A percentile compares a stretch with the other conserved stretches of the same genome.
These are phyloP conservation scores for Pinna nobilis DNA, from an alignment of 1,140 invertebrate genomes.

Conservation along the genomic window DNA sequence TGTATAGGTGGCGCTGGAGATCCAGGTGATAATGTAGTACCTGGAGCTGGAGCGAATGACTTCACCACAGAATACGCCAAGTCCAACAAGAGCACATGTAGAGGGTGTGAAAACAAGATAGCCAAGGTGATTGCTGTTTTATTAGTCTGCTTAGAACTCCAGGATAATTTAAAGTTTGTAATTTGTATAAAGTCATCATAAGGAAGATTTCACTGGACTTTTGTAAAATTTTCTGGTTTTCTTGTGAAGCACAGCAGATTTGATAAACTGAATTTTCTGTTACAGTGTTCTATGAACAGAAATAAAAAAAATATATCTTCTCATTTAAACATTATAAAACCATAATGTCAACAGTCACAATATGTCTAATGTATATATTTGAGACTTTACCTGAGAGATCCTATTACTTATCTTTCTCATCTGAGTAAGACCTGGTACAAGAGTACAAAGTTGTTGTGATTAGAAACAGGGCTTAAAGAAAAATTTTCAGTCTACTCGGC, in stretches of 20 bases:
- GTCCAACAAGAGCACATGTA: constrained; percentile 86
- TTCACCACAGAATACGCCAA: constrained; percentile 93
- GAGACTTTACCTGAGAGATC: too few species aligned
- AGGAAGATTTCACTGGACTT: background rate
- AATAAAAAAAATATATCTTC: background rate
- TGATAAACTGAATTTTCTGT: background rate
- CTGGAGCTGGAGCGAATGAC: constrained; percentile 75
- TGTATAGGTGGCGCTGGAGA: constrained; percentile 45
- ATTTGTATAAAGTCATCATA: background rate
- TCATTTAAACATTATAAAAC: too few species aligned
- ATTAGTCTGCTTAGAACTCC: background rate
- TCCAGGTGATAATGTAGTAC: constrained; percentile 69
- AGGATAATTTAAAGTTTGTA: background rate
- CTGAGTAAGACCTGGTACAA: too few species aligned
- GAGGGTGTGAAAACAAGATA: constrained; percentile 91
- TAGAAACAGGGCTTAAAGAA: too few species aligned
- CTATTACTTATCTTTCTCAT: too few species aligned
- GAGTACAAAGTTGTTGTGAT: too few species aligned
- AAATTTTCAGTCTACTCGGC: too few species aligned
- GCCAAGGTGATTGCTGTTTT: constrained; percentile 79
- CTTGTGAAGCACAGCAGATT: background rate
- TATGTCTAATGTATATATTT: too few species aligned
- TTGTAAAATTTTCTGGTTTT: background rate
- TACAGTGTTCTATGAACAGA: background rate
- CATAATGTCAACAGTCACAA: too few species aligned